These are phyloP conservation scores for Alexandromys fortis DNA, from an alignment of 2,113 vertebrate genomes.

Conservation along the genomic window DNA sequence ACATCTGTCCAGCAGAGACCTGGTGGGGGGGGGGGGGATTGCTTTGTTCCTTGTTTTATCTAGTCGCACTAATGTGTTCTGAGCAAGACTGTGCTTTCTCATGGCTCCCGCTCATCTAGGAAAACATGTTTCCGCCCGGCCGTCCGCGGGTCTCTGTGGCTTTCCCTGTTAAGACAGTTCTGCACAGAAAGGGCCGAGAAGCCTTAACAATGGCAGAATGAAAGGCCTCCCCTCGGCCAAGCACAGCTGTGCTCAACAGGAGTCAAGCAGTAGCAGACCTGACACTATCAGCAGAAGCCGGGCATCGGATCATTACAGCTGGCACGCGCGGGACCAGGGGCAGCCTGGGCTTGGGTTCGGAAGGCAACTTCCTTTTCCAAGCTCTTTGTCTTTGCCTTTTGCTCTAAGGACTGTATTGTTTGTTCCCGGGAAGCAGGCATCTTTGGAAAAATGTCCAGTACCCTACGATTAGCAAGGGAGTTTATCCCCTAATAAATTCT, in stretches of 20 bases:
- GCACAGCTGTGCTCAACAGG: background rate
- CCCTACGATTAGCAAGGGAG: background rate
- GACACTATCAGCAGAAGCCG: background rate
- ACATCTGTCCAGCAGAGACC: background rate
- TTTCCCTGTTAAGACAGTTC: background rate
- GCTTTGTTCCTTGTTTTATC: background rate
- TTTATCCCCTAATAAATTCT: too few relatives aligned
- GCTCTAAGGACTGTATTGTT: background rate
- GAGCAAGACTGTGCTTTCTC: background rate
- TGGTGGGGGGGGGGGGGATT: background rate
- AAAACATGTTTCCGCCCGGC: background rate
- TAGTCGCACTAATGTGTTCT: background rate
- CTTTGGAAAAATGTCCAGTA: background rate
- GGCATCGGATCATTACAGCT: background rate
- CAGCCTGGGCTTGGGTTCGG: background rate
- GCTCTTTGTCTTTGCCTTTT: conserved; percentile 8
- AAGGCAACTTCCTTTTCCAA: background rate
- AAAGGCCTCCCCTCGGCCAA: accelerated
- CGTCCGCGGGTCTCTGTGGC: background rate
- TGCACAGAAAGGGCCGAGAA: background rate
- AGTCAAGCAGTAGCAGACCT: background rate
- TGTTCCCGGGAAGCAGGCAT: background rate
- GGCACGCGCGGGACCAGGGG: background rate
- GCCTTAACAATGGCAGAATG: background rate
- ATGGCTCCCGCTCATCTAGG: background rate